phyloP scores from a whole-genome alignment of 1,140 invertebrate species.

The Heliothis subflexa region DNA sequence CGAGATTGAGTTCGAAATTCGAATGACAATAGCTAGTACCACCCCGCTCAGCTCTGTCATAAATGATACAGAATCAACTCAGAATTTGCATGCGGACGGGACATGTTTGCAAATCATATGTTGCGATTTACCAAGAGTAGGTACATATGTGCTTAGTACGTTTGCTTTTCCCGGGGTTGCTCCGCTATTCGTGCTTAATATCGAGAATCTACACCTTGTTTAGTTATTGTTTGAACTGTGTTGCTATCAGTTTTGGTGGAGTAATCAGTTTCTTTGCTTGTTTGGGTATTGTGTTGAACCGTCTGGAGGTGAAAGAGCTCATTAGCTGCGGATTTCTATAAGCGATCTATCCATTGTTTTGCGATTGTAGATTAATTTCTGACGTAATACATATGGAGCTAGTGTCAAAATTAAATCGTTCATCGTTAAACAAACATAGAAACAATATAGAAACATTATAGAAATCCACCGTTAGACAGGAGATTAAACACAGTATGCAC shows the following conservation, averaged over 20 bases:
- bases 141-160: conserved; percentile 37
- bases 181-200: conserved; percentile 40
- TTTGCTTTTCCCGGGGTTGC: conserved; percentile 8
- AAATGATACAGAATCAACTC: conserved; percentile 56
- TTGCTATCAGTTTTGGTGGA: not conserved
- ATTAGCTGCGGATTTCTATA: too few relatives aligned
- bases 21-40: not conserved
- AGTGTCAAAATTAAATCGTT: too few relatives aligned
- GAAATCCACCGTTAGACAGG: too few relatives aligned
- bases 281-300: not conserved
- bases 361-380: too few relatives aligned
- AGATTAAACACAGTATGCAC: too few relatives aligned
- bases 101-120: conserved; percentile 57
- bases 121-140: conserved; percentile 46
- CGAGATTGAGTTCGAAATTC: too few relatives aligned
- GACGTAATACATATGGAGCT: too few relatives aligned
- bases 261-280: not conserved
- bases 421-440: too few relatives aligned
- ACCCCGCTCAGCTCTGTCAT: conserved; percentile 47
- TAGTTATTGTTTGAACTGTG: conserved; percentile 7
- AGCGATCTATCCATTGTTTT: too few relatives aligned
- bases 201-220: conserved; percentile 19
- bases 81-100: conserved; percentile 51
- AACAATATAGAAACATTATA: too few relatives aligned
- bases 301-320: too few relatives aligned